Percentiles rank a stretch among this genome's conserved stretches.
Conservation (phyloP, 2,797 vertebrate species). For the Onychomys torridus region DNA sequence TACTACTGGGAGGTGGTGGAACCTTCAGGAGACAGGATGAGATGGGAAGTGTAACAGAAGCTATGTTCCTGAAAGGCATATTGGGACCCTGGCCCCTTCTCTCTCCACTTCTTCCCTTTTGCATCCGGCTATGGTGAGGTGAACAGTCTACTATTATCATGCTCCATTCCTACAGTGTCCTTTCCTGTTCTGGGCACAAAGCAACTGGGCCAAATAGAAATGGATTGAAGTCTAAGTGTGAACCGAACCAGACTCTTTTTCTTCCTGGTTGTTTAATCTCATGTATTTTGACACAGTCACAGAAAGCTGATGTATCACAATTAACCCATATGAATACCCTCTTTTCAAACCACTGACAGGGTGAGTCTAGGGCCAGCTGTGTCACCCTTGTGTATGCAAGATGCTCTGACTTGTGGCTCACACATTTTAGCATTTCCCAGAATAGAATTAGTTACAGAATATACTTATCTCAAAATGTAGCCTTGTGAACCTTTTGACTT, state of each 20-base stretch:
- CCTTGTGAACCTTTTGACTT: background rate
- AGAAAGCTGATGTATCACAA: background rate
- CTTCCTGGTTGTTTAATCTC: background rate
- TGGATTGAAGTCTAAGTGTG: background rate
- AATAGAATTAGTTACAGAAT: background rate
- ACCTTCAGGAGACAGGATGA: background rate
- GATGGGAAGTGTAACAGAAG: background rate
- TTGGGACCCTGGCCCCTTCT: background rate
- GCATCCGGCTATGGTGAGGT: too few species aligned
- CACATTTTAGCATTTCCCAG: background rate
- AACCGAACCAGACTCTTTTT: background rate
- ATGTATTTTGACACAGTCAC: background rate
- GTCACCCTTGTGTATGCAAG: background rate
- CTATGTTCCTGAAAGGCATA: background rate
- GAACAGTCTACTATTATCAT: background rate
- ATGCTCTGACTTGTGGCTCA: background rate
- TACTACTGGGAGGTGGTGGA: background rate
- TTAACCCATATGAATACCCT: background rate
- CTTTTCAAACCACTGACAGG: background rate
- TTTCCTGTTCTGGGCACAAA: background rate
- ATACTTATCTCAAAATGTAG: slow-evolving; percentile 1
- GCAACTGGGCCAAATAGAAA: background rate
- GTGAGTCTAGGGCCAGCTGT: background rate
- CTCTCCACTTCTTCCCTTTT: background rate
- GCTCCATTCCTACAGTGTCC: background rate